These are phyloP conservation scores for Smutsia temminckii DNA, from an alignment of 2,797 vertebrate genomes.

Conservation along the genomic window DNA sequence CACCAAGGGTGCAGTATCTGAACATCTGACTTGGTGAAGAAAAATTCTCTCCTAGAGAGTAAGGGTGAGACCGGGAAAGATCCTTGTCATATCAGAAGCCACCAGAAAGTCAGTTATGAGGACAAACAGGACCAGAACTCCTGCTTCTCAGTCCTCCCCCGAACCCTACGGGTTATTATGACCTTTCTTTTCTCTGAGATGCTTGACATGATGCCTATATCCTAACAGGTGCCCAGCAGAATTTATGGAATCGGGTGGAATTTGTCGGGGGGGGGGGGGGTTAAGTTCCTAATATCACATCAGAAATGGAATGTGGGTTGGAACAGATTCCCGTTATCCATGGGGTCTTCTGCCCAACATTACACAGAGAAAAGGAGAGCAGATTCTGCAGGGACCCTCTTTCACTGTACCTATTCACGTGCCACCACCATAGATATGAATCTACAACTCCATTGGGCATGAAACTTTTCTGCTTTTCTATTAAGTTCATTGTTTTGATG, in stretches of 20 bases:
- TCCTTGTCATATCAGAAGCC: not conserved
- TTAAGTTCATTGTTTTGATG: conserved; percentile 31
- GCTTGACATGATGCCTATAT: not conserved
- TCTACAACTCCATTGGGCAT: not conserved
- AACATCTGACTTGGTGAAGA: not conserved
- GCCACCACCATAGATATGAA: not conserved
- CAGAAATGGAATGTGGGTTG: not conserved
- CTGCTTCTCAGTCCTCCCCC: not conserved
- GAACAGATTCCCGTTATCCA: not conserved
- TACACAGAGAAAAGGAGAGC: not conserved
- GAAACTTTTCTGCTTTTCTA: not conserved
- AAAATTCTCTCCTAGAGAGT: not conserved
- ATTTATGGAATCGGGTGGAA: not conserved
- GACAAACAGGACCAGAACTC: not conserved
- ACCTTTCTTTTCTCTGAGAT: not conserved
- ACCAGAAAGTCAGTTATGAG: not conserved
- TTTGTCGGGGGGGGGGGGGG: not conserved
- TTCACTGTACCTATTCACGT: not conserved
- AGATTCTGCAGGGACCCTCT: not conserved
- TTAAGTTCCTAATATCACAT: not conserved
- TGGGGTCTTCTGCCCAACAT: not conserved
- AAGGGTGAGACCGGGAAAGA: not conserved
- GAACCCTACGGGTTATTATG: not conserved
- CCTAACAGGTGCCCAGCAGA: not conserved
- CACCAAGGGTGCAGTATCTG: not conserved